Base-by-base conservation (phyloP, 2,113 vertebrate species). In the Gallinago paraguaiae region DNA sequence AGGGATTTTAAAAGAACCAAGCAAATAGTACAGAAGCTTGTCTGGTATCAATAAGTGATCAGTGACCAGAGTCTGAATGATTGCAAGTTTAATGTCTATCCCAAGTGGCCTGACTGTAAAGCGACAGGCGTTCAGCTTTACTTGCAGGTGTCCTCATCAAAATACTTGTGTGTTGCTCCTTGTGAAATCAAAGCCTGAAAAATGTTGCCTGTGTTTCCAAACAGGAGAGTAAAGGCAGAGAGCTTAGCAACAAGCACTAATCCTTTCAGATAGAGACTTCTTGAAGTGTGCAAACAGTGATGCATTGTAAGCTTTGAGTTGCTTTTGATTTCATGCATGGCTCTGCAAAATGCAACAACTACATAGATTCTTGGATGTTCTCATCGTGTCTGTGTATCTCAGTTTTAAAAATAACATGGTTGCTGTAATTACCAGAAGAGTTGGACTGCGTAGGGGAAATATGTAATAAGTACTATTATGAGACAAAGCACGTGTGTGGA, bases 41-140 rank as follows among this genome's bases (percentile, higher is more conserved):
- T 43, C 13, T 54, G 23, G 3, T 87, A 14, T 70, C 5, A 0
- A 1, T 91, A 48, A n/a, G 2, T 28, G 56, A 48, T 53, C 51
- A 13, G 0, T n/a, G 22, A 23, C 16, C 39, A 33, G 39, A 65
- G 25, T 25, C 37, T 14, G 59, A 30, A 63, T 0, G 0, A 10
- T 15, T 45, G 23, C 1, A 1, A 20, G 10, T 59, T 81, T 57
- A 33, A 33, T 22, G 16, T 31, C 33, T 33, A 1, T 0, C 72
- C 9, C 9, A 31, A 69, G 51, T 5, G 3, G 46, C 31, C 16
- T 3, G 6, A 17, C 53, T 17, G 22, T 45, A 11, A 78, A 92
- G 53, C 1, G 0, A 17, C 46, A 45, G n/a, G 60, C 10, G 0
- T 19, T 60, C 24, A 9, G 17, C 30, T 92, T 56, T 88, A 22